A percentile compares a stretch with the other conserved stretches of the same genome.
These are phyloP conservation scores for Drosophila mojavensis DNA, from an alignment of 1,140 invertebrate genomes.

Conservation along the genomic window DNA sequence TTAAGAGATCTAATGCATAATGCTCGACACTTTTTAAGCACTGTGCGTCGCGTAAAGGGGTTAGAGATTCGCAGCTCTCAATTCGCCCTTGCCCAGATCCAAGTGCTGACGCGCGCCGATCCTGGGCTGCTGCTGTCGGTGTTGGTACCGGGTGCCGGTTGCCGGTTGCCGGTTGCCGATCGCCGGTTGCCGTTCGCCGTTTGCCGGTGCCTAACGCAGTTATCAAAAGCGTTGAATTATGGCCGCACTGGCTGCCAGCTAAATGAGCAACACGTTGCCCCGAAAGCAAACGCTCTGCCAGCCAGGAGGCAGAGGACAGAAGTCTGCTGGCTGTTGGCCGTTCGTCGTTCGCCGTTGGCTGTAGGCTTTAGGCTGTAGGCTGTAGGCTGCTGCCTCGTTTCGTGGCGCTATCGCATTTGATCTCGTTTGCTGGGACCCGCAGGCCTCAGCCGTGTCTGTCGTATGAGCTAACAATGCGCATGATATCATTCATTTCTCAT, in stretches of 20 bases:
- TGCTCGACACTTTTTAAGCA: conserved; percentile 3
- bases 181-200: background rate
- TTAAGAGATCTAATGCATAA: no score
- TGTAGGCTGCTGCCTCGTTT: conserved; percentile 60
- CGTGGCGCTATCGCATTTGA: conserved; percentile 83
- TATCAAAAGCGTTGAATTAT: conserved; percentile 81
- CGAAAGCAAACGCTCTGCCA: conserved; percentile 4
- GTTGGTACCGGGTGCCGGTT: background rate
- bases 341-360: conserved; percentile 23
- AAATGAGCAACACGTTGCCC: conserved; percentile 75
- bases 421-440: conserved; percentile 78
- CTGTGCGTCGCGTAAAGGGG: conserved; percentile 17
- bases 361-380: conserved; percentile 36
- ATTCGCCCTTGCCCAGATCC: conserved; percentile 33
- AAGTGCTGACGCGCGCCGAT: conserved; percentile 74
- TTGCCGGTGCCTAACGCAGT: conserved; percentile 67
- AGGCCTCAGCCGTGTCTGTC: conserved; percentile 39
- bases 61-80: conserved; percentile 7
- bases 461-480: conserved; percentile 69
- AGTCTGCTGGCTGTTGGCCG: conserved; percentile 23
- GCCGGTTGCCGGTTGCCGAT: conserved; percentile 14
- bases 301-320: conserved; percentile 8
- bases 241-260: conserved; percentile 72
- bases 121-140: conserved; percentile 29
- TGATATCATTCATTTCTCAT: conserved; percentile 79